phyloP scores from a whole-genome alignment of 2,888 invertebrate species.

The Ormyrus labotus region DNA sequence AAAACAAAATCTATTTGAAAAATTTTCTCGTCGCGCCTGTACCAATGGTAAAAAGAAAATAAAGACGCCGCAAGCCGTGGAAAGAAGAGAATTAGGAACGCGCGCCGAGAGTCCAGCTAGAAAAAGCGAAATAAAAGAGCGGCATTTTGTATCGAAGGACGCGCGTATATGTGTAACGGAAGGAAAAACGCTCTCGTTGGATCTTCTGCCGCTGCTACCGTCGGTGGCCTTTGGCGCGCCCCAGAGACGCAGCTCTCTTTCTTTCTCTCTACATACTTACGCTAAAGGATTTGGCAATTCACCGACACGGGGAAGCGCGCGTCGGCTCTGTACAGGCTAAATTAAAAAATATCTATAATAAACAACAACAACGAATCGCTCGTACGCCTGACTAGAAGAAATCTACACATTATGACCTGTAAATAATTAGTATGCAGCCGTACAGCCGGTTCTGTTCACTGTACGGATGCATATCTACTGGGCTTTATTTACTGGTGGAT shows the following conservation, averaged over 20 bases:
- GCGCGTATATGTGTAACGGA: no score
- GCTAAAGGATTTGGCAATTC: slow-evolving; percentile 34
- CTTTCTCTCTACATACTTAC: slow-evolving; percentile 14
- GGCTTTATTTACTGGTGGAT: slow-evolving; percentile 11
- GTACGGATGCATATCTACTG: neutral
- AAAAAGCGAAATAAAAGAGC: no score
- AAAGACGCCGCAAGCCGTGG: no score
- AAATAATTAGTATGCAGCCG: slow-evolving; percentile 28
- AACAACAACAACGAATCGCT: slow-evolving; percentile 44
- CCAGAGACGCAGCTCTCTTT: neutral
- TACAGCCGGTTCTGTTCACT: neutral
- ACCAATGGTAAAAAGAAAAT: no score
- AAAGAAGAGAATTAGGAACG: no score
- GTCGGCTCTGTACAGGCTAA: neutral
- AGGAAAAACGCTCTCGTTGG: neutral
- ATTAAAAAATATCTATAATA: slow-evolving; percentile 24
- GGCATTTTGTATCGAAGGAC: neutral
- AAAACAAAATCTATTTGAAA: no score
- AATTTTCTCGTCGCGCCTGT: no score
- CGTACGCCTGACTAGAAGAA: slow-evolving; percentile 62
- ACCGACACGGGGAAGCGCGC: neutral
- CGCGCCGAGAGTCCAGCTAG: no score
- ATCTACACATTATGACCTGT: slow-evolving; percentile 40
- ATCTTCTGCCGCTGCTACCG: slow-evolving; percentile 2
- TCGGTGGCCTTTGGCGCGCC: slow-evolving; percentile 4